Evolutionary conservation across 2,113 vertebrate species (phyloP), one percentile per base, ranked within the genome.

Genomic region (Emberiza fucata): DNA sequence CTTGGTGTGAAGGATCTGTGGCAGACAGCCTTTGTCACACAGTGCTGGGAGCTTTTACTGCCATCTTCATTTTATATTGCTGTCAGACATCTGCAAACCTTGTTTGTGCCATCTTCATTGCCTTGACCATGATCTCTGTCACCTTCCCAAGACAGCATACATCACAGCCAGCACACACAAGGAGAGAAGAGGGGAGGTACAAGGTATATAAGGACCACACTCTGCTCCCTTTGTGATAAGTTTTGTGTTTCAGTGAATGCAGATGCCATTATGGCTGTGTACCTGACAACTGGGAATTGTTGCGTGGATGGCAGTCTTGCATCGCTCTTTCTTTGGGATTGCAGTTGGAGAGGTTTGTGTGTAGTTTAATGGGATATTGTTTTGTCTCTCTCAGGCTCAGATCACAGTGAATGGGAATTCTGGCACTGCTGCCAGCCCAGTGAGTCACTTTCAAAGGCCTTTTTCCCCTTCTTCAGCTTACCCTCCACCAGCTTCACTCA

Each of bases 381-480:
- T 97, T 94, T 97, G 44, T 98, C 96, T 94, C 96, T 86, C 92
- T 40, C 97, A 99, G 99, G 98, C 98, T 97, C 98, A 99, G 97
- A 97, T 99, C 93, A 98, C 98, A 51, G 98, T 99, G 97, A 99
- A 99, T 95, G 99, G 99, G 92, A 99, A 97, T 88, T 90, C 98
- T 66, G 98, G 97, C 64, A 98, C 97, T 42, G 96, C 98, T 68
- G 95, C 98, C 97, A 98, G 98, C 93, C 98, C 98, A 64, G 97
- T 98, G 97, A 98, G 98, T 94, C 97, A 98, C 94, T 98, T 98
- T 80, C 99, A 98, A 95, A 98, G 99, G 95, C 98, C 99, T 57
- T 98, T 99, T 96, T 99, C 99, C 88, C 99, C 99, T 48, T 98
- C 98, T 54, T 98, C 98, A 24, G 98, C 98, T 14, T 99, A 99